A percentile compares a stretch with the other conserved stretches of the same genome.
Evolutionary conservation across 2,797 vertebrate genomes (phyloP).

Genomic region (Mareca strepera): DNA sequence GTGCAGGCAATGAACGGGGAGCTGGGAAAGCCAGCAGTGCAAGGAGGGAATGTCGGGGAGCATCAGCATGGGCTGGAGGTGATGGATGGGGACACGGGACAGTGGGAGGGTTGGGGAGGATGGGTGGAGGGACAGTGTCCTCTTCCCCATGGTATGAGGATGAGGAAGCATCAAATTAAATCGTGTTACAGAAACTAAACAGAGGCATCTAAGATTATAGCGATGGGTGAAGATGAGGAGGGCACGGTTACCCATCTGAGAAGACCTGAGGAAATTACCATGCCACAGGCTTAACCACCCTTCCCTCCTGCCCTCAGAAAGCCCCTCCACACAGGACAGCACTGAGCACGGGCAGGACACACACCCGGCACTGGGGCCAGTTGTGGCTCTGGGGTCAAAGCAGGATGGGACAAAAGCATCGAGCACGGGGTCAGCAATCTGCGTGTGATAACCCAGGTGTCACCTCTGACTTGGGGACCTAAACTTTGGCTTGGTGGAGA

Average conservation of each 20-base stretch:
- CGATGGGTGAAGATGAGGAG: not conserved
- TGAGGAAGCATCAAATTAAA: rapidly evolving
- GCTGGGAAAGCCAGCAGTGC: too few relatives aligned
- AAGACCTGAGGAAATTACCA: not conserved
- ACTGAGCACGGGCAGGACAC: not conserved
- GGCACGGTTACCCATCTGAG: not conserved
- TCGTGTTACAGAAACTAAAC: not conserved
- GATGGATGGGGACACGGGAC: not conserved
- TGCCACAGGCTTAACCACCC: not conserved
- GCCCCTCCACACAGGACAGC: not conserved
- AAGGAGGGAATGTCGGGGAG: not conserved
- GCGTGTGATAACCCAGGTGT: rapidly evolving
- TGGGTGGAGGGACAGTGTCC: not conserved
- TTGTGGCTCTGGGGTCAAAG: not conserved
- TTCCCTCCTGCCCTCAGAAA: not conserved
- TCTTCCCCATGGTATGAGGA: rapidly evolving
- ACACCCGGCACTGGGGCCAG: rapidly evolving
- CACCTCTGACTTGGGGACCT: not conserved
- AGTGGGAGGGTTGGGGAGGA: not conserved
- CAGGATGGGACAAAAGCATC: rapidly evolving
- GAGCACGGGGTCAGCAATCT: rapidly evolving
- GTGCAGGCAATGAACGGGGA: too few relatives aligned
- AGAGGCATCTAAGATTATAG: not conserved
- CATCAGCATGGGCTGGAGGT: rapidly evolving
- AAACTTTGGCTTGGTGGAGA: not conserved